phyloP scores from a whole-genome alignment of 2,797 vertebrate species.

The Rhinogobio ventralis region DNA sequence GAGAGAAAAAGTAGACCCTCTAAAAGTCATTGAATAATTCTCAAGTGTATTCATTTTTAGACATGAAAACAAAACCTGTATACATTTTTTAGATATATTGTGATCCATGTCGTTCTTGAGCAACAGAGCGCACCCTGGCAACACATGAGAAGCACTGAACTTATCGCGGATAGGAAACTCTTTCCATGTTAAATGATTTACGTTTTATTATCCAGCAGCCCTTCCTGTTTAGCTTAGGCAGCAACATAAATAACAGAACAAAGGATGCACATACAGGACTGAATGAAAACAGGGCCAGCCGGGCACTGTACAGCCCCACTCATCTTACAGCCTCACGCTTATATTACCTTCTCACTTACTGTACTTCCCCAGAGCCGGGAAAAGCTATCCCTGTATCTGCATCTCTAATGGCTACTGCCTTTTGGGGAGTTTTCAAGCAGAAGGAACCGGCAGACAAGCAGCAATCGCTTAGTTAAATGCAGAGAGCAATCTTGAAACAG shows the following conservation, averaged over 20 bases:
- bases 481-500: constrained; percentile 81
- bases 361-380: constrained; percentile 71
- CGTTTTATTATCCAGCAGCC: constrained; percentile 6
- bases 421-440: constrained; percentile 70
- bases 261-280: constrained; percentile 54
- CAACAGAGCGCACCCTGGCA: neutral
- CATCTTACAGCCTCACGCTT: constrained; percentile 65
- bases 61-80: neutral
- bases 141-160: neutral
- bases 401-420: constrained; percentile 61
- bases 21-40: neutral
- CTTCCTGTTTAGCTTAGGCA: constrained; percentile 29
- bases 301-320: constrained; percentile 65
- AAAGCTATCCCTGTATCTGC: constrained; percentile 75
- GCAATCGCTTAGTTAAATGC: constrained; percentile 67
- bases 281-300: constrained; percentile 56
- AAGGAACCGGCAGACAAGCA: constrained; percentile 70
- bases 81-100: neutral
- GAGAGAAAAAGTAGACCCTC: neutral
- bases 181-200: constrained; percentile 49
- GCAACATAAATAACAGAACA: constrained; percentile 49
- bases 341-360: constrained; percentile 78
- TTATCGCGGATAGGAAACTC: constrained; percentile 14
- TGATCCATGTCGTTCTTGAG: neutral
- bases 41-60: neutral